phyloP scores from a whole-genome alignment of 2,888 invertebrate species.

The Eristalis intricaria region DNA sequence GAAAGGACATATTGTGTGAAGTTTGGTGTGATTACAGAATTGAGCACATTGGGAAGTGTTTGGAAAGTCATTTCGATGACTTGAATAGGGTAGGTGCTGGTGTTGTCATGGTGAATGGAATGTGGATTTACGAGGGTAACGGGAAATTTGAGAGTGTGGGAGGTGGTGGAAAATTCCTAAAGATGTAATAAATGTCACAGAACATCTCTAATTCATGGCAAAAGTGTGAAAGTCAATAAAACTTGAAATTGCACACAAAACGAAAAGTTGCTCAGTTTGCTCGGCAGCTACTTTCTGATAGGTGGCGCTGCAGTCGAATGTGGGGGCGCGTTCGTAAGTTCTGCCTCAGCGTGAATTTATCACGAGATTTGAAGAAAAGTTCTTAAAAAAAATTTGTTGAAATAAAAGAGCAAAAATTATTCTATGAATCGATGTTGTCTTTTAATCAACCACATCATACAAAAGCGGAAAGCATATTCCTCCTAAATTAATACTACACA shows the following conservation, averaged over 20 bases:
- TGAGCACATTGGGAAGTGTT: not conserved
- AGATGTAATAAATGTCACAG: too few relatives aligned
- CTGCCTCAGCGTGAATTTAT: not conserved
- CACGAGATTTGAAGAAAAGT: too few relatives aligned
- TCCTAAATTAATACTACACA: not conserved
- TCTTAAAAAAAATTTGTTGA: too few relatives aligned
- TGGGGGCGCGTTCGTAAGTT: not conserved
- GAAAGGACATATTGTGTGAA: slow-evolving; percentile 78
- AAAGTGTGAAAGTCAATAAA: too few relatives aligned
- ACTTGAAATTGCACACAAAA: not conserved
- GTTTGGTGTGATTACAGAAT: slow-evolving; percentile 76
- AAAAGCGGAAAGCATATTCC: not conserved
- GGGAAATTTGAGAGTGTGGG: too few relatives aligned
- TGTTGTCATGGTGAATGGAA: not conserved
- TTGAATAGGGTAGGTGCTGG: not conserved
- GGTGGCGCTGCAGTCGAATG: not conserved
- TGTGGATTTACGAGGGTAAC: too few relatives aligned
- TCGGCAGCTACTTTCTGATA: not conserved
- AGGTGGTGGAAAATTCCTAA: too few relatives aligned
- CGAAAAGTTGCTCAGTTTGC: not conserved
- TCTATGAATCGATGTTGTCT: not conserved
- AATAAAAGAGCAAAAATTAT: not conserved
- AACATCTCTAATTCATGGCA: too few relatives aligned
- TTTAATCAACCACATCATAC: not conserved
- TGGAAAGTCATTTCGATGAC: not conserved